Percentiles rank a stretch among this genome's conserved stretches.
These are phyloP conservation scores for Coendou prehensilis DNA, from an alignment of 2,797 vertebrate species.

Conservation along the genomic window DNA sequence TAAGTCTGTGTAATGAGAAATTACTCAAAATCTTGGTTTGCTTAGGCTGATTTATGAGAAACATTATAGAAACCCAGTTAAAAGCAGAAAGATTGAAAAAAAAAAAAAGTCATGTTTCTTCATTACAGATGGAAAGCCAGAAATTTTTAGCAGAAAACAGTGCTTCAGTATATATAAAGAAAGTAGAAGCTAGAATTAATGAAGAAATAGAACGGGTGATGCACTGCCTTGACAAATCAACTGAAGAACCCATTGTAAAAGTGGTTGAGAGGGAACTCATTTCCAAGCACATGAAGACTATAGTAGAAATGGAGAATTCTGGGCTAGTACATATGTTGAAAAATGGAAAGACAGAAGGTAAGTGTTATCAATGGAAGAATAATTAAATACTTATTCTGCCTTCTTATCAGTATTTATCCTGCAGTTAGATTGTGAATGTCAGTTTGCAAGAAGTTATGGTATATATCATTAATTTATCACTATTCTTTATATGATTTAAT, in stretches of 20 bases:
- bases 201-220: constrained; percentile 99
- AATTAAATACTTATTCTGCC: not conserved
- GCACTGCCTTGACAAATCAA: constrained; percentile 98
- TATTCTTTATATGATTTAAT: constrained; percentile 27
- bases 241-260: constrained; percentile 98
- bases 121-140: constrained; percentile 97
- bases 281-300: constrained; percentile 99
- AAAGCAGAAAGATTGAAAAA: constrained; percentile 67
- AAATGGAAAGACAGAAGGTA: constrained; percentile 98
- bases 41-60: constrained; percentile 55
- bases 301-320: constrained; percentile 99
- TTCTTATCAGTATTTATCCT: not conserved
- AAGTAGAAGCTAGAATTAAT: constrained; percentile 98
- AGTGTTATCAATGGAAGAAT: constrained; percentile 63
- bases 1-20: constrained; percentile 42
- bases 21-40: constrained; percentile 36
- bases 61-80: constrained; percentile 21
- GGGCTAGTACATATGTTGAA: constrained; percentile 98
- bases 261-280: constrained; percentile 98
- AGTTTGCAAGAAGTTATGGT: constrained; percentile 18
- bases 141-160: constrained; percentile 99
- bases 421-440: not conserved
- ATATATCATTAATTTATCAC: not conserved
- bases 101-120: constrained; percentile 75
- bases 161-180: constrained; percentile 99